Evolutionary conservation across 1,140 invertebrate species (phyloP).

Genomic region (Protaetia brevitarsis): DNA sequence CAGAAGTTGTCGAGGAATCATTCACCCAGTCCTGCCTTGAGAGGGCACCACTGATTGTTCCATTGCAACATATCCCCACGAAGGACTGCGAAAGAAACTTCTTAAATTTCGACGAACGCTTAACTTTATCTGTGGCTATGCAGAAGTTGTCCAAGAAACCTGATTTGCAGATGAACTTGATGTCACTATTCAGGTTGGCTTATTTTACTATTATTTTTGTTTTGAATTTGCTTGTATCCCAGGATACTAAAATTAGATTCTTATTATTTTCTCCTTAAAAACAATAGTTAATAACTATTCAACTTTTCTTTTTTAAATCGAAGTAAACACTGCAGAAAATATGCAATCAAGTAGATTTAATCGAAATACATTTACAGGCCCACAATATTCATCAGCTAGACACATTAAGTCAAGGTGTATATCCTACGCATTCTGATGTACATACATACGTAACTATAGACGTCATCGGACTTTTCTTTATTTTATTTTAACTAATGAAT

Average conservation of each 20-base stretch:
- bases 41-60: slow-evolving; percentile 60
- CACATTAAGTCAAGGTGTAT: no score
- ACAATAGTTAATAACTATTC: no score
- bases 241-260: no score
- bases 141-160: slow-evolving; percentile 60
- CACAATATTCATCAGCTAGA: no score
- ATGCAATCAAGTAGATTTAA: no score
- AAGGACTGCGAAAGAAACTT: slow-evolving; percentile 59
- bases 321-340: background rate
- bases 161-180: slow-evolving; percentile 62
- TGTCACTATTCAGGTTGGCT: slow-evolving; percentile 54
- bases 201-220: background rate
- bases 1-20: slow-evolving; percentile 61
- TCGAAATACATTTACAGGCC: no score
- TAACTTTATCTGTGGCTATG: slow-evolving; percentile 56
- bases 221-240: background rate
- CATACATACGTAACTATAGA: no score
- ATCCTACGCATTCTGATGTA: no score
- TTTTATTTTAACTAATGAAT: no score
- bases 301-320: no score
- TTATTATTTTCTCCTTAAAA: no score
- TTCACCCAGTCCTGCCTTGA: slow-evolving; percentile 61
- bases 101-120: slow-evolving; percentile 67
- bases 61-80: slow-evolving; percentile 61
- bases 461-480: no score